A percentile compares a stretch with the other conserved stretches of the same genome.
Conservation (phyloP, 2,888 invertebrate species). For the Drosophila putrida region DNA sequence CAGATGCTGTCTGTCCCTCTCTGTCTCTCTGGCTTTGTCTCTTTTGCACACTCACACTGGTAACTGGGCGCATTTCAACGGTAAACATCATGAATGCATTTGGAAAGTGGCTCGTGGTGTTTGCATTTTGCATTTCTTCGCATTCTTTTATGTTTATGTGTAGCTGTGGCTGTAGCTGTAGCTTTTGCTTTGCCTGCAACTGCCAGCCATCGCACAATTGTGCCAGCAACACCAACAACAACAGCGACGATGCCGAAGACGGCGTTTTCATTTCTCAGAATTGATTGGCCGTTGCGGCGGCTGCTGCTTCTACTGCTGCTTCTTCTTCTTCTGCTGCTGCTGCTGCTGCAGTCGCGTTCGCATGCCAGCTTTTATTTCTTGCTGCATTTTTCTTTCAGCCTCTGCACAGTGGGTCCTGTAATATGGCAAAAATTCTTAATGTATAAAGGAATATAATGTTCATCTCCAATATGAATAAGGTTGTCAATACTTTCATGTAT, state of each 20-base stretch:
- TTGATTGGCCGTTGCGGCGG: conserved; percentile 78
- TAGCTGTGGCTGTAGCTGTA: conserved; percentile 47
- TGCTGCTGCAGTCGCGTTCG: conserved; percentile 32
- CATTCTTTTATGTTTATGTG: conserved; percentile 81
- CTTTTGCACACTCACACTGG: conserved; percentile 50
- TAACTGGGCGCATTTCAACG: conserved; percentile 80
- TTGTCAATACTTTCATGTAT: too few relatives aligned
- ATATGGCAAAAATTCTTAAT: too few relatives aligned
- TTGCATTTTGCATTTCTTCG: conserved; percentile 81
- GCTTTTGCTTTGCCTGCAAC: conserved; percentile 58
- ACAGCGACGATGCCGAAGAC: conserved; percentile 64
- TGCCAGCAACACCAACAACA: conserved; percentile 64
- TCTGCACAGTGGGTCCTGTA: not conserved
- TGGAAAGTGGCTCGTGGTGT: conserved; percentile 83
- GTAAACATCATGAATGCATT: conserved; percentile 82
- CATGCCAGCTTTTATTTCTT: conserved; percentile 69
- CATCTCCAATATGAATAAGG: too few relatives aligned
- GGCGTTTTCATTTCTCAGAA: conserved; percentile 81
- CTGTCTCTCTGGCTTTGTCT: conserved; percentile 48
- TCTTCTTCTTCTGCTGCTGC: too few relatives aligned
- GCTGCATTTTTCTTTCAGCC: conserved; percentile 62
- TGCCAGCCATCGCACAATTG: conserved; percentile 68
- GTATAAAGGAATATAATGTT: too few relatives aligned
- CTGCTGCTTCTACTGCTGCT: conserved; percentile 48
- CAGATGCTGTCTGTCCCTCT: conserved; percentile 44